Conservation (phyloP, 2,113 vertebrate species). For the Rostratula benghalensis region DNA sequence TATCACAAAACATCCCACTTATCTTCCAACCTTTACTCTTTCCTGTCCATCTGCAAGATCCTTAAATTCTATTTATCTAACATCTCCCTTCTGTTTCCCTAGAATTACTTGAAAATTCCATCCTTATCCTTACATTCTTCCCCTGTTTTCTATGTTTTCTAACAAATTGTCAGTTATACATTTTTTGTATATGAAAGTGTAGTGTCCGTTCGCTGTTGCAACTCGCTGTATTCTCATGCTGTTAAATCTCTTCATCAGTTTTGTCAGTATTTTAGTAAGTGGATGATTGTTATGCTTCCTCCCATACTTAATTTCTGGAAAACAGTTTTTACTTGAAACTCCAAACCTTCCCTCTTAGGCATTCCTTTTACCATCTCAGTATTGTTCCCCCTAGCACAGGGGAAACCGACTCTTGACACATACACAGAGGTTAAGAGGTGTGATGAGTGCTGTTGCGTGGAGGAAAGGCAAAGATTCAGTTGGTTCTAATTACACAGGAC, state of each 20-base stretch:
- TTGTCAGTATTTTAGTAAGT: not conserved
- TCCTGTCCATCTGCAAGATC: not conserved
- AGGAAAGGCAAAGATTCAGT: not conserved
- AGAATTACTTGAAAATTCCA: not conserved
- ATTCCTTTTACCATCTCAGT: not conserved
- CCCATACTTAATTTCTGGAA: not conserved
- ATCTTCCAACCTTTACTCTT: not conserved
- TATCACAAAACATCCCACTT: not conserved
- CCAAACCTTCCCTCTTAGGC: not conserved
- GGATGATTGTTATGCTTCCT: not conserved
- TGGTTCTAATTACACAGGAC: not conserved
- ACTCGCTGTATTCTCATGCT: not conserved
- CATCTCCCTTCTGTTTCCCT: not conserved
- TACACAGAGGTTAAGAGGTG: fast-evolving
- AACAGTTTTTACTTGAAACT: not conserved
- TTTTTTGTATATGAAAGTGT: not conserved
- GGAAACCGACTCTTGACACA: not conserved
- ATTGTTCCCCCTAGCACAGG: not conserved
- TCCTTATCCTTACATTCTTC: not conserved
- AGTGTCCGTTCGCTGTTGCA: not conserved
- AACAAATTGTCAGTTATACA: not conserved
- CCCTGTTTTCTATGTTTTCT: not conserved
- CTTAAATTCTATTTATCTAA: not conserved
- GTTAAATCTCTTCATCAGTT: not conserved
- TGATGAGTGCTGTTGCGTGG: not conserved